Evolutionary conservation across 2,113 vertebrate genomes (phyloP), one percentile per base, ranked within the genome.

Genomic region (Excalfactoria chinensis): DNA sequence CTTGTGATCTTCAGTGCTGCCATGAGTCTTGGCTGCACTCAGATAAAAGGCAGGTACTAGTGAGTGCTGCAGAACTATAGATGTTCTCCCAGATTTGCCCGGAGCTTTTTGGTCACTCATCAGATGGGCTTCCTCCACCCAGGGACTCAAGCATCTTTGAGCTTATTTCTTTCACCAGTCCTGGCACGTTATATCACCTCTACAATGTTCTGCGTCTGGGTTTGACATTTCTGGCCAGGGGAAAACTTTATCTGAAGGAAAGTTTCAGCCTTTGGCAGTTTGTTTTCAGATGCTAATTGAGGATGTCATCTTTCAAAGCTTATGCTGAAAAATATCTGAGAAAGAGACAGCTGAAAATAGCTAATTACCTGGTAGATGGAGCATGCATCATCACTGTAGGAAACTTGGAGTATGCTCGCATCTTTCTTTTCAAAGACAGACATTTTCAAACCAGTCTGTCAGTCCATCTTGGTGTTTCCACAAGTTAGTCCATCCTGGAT

Each of bases 151-250:
- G n/a, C 44, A 72, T 28, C 85, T 89, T 41, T 84, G 26, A 41
- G n/a, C 56, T 26, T 44, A 67, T 58, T 79, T 4, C 32, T 91
- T 89, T 87, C 41, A 32, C 15, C 0, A 1, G 2, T 26, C 8
- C 11, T 3, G 1, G 23, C 25, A 84, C 30, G n/a, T 69, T 53
- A 1, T 49, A 63, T 22, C 13, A 30, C 11, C 20, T 2, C 40
- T 51, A 1, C 25, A 72, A 34, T 0, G 2, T 60, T 86, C 37
- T 68, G 0, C 37, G 28, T 37, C 11, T 13, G 3, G 7, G 7
- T 71, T 72, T 89, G 49, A 69, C 37, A 49, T 41, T 49, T 81
- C 49, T 73, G 8, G 20, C 44, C 35, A 56, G n/a, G 16, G 79
- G 40, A 62, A 69, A 28, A 30, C 17, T 63, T 63, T 8, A 20